Conservation (phyloP, 2,113 vertebrate species). For the Tenebrosternarchus preto region DNA sequence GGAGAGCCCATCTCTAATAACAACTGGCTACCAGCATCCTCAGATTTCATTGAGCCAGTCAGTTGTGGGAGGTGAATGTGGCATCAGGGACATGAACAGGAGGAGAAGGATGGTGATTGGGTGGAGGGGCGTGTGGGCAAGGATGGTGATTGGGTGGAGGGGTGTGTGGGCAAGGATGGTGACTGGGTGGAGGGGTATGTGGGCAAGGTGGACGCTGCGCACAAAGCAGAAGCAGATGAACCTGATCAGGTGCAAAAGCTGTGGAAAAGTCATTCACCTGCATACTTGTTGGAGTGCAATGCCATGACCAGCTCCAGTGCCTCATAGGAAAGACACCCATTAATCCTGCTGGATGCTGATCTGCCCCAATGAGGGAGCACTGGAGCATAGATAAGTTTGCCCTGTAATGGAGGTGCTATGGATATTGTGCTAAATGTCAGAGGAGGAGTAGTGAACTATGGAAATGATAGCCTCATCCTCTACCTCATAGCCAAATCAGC, state of each 20-base stretch:
- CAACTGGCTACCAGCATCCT: slow-evolving; percentile 59
- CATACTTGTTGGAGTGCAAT: neutral
- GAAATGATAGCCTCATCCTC: slow-evolving; percentile 12
- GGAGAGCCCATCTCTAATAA: slow-evolving; percentile 57
- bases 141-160: neutral
- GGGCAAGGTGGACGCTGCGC: neutral
- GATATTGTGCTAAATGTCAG: neutral
- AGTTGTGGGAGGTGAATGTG: slow-evolving; percentile 52
- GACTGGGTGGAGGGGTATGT: neutral
- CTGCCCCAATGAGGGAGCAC: slow-evolving; percentile 5
- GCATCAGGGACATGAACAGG: slow-evolving; percentile 25
- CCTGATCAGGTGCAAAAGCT: slow-evolving; percentile 38
- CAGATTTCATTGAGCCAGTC: slow-evolving; percentile 57
- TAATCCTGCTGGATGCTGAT: slow-evolving; percentile 18
- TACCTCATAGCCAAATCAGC: slow-evolving; percentile 7
- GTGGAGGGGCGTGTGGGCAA: neutral
- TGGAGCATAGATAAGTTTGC: slow-evolving; percentile 2
- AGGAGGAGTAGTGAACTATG: slow-evolving; percentile 9
- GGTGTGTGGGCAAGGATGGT: neutral
- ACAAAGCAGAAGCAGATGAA: slow-evolving; percentile 33
- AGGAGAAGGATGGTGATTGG: slow-evolving; percentile 10
- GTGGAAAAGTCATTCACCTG: slow-evolving; percentile 2
- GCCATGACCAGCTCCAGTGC: neutral
- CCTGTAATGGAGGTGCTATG: slow-evolving; percentile 11
- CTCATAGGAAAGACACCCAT: slow-evolving; percentile 3